Evolutionary conservation across 30 jellyfish, hydroid and myxozoan genomes (phyloP).

Genomic region (Hydractinia echinata): DNA sequence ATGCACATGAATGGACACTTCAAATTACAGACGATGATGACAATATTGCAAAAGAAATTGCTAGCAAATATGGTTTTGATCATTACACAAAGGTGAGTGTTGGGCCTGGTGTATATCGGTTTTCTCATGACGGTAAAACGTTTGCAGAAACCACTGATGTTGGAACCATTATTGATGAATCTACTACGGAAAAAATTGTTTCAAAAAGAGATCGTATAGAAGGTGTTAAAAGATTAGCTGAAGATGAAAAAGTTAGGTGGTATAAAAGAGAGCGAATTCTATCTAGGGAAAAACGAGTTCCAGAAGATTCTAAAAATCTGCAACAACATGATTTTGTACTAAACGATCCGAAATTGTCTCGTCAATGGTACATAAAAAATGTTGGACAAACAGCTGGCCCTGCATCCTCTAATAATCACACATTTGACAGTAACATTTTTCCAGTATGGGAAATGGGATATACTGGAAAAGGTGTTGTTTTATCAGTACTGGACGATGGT

Average conservation of each 20-base stretch:
- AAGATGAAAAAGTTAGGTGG: slow-evolving; percentile 85
- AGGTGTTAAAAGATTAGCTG: slow-evolving; percentile 53
- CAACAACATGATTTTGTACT: slow-evolving; percentile 11
- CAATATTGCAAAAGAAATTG: slow-evolving; percentile 60
- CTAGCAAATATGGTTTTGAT: slow-evolving; percentile 63
- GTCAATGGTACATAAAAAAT: slow-evolving; percentile 81
- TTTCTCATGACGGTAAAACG: slow-evolving; percentile 41
- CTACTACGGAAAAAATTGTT: neutral
- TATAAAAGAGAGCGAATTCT: slow-evolving; percentile 63
- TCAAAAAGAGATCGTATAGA: slow-evolving; percentile 76
- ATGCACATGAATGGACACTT: slow-evolving; percentile 79
- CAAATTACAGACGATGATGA: slow-evolving; percentile 73
- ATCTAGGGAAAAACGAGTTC: slow-evolving; percentile 71
- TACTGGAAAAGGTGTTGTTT: slow-evolving; percentile 83
- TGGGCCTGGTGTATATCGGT: slow-evolving; percentile 81
- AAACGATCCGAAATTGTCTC: slow-evolving; percentile 66
- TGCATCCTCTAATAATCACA: neutral
- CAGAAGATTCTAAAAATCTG: neutral
- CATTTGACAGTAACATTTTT: slow-evolving; percentile 61
- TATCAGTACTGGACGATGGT: slow-evolving; percentile 94
- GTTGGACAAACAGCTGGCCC: slow-evolving; percentile 94
- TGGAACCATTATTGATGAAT: neutral
- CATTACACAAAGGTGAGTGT: slow-evolving; percentile 30
- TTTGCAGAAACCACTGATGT: slow-evolving; percentile 20
- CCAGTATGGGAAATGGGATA: slow-evolving; percentile 85